Base-by-base conservation (phyloP, 2,888 invertebrate genomes). In the Pterostichus niger region DNA sequence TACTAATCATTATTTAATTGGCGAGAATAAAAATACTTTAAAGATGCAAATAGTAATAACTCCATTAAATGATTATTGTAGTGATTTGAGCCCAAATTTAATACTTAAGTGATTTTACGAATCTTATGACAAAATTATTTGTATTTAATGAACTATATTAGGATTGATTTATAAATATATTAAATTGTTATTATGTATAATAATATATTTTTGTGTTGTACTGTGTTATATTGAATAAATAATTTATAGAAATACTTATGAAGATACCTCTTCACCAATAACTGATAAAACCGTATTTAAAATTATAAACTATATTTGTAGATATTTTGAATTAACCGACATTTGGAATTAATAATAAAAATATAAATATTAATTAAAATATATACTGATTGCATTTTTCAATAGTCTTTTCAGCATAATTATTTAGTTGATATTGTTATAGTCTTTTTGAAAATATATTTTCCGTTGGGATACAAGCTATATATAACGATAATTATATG, bases 31-130 rank as follows among this genome's bases (percentile, higher is more conserved):
- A 52, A 94, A 96, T 87, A 93, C 94, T 86, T 90, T 96, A 35
- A 94, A 95, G 91, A 91, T 96, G 85, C 95, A 95, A 89, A 93
- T 96, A 83, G 94, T 96, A 84, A 96, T 96, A 82, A 93, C 95
- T 3, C 96, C 96, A 0, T 90, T 94, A 71, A 93, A 91, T 0
- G 75, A 84, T 84, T 84, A 85, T 85, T 86, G 49, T 80, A 83
- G 76, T 76, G 61, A 81, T 46, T 46, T 84, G 15, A 35, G 35
- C 10, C 78, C 15, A 9, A 17, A 84, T 24, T 84, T 78, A 83
- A 83, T 85, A 64, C 17, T 75, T 46, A 59, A 17, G 80, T 82
- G 79, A 81, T 54, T 44, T 52, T 75, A n/a, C 24, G 9, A 33
- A 33, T 24, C 24, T 24, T 52, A 52, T 11, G 6, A 9, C 17